These are phyloP conservation scores for Catocala sponsa DNA, from an alignment of 2,888 invertebrate species.

Conservation along the genomic window DNA sequence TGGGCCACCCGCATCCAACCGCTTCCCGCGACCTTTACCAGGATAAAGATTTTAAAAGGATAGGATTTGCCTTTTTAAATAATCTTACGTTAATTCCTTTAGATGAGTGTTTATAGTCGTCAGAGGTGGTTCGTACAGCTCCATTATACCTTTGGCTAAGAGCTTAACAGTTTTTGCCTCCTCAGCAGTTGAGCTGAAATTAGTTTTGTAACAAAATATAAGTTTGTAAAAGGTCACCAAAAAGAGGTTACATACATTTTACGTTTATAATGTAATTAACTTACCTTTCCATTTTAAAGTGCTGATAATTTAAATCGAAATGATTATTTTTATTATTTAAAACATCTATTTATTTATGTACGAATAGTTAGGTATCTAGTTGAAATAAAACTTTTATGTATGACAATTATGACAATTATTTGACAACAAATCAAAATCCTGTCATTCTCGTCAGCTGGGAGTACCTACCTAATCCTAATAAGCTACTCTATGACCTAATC, in stretches of 20 bases:
- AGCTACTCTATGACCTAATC: no score
- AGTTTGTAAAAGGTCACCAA: neutral
- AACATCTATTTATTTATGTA: no score
- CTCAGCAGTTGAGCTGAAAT: slow-evolving; percentile 54
- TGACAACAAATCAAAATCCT: slow-evolving; percentile 1
- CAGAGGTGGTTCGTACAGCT: slow-evolving; percentile 81
- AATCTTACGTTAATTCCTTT: slow-evolving; percentile 81
- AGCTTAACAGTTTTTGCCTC: slow-evolving; percentile 72
- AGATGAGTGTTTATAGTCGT: slow-evolving; percentile 81
- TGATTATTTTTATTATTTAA: no score
- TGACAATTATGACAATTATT: neutral
- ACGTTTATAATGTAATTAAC: neutral
- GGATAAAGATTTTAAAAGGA: no score
- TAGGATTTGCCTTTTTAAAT: no score
- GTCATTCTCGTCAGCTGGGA: neutral
- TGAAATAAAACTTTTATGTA: neutral
- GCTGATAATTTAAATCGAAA: neutral
- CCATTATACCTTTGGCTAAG: slow-evolving; percentile 78
- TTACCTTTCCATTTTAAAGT: slow-evolving; percentile 16
- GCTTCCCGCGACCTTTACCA: no score
- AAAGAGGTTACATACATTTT: neutral
- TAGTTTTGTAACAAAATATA: slow-evolving; percentile 13
- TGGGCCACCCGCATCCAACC: no score
- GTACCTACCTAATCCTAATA: no score
- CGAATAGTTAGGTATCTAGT: neutral